Evolutionary conservation across 2,797 vertebrate genomes (phyloP), one percentile per base, ranked within the genome.

Genomic region (Sorex maritimensis): DNA sequence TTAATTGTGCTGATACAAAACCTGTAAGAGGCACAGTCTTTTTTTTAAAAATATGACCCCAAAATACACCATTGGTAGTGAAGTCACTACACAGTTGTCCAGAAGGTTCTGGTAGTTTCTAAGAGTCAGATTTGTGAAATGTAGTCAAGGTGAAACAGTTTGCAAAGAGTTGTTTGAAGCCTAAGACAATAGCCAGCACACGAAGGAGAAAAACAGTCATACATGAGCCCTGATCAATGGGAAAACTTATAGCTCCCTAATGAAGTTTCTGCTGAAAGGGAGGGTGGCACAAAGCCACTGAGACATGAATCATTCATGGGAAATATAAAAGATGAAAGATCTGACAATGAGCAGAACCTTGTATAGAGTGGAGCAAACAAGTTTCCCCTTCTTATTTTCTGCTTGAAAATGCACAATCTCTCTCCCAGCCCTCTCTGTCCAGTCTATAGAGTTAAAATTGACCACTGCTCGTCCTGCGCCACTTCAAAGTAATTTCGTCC

Each of bases 241-340:
- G 98, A 97, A 98, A 98, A 98, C 98, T 98, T 98, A 98, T 97
- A 98, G 98, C 98, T 98, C 98, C 98, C 98, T 98, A 98, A 98
- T 98, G 98, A 98, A 98, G 98, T 98, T 98, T 98, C 98, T 98
- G 97, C 98, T 99, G 98, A 99, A 99, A 99, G 98, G 98, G 97
- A 97, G 97, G 95, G 97, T 97, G 92, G 98, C 98, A 99, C 98
- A 99, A 99, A 99, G 98, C 98, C 98, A 98, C 97, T 91, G 96
- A 98, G 97, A 98, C 98, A 99, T 99, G 99, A 99, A 99, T 99
- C 99, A 99, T 99, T 99, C 99, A 99, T 99, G 99, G 98, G 98
- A 98, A 99, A 99, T 99, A 99, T 98, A 98, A 99, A 98, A 98
- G 98, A 99, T 98, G 98, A 99, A 99, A 99, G 99, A 98, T 98